Percentiles rank a stretch among this genome's conserved stretches.
Evolutionary conservation across 53 echinoderm and acorn worm genomes (phyloP).

Genomic region (Antedon mediterranea): DNA sequence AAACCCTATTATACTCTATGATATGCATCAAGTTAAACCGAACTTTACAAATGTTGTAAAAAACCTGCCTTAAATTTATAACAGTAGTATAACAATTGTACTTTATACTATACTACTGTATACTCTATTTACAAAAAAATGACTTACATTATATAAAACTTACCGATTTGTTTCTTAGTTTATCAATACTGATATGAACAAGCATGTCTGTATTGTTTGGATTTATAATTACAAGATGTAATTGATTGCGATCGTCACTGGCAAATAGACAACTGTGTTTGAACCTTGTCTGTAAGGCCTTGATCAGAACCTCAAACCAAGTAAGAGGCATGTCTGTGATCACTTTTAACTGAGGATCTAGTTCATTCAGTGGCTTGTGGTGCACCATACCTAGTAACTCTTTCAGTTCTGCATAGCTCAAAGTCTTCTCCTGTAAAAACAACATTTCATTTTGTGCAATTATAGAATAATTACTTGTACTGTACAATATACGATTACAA

Average conservation of each 20-base stretch:
- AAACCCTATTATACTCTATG: too few species aligned
- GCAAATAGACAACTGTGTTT: slow-evolving; percentile 25
- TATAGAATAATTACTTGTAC: background rate
- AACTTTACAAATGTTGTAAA: too few species aligned
- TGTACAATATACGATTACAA: background rate
- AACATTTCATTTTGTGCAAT: background rate
- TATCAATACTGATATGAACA: slow-evolving; percentile 72
- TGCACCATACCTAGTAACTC: slow-evolving; percentile 68
- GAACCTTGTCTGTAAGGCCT: slow-evolving; percentile 45
- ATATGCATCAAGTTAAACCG: too few species aligned
- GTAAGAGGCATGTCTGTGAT: slow-evolving; percentile 41
- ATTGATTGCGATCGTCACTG: slow-evolving; percentile 54
- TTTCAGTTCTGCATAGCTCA: slow-evolving; percentile 86
- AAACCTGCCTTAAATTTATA: too few species aligned
- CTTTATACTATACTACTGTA: too few species aligned
- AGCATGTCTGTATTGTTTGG: slow-evolving; percentile 58
- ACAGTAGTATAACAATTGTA: too few species aligned
- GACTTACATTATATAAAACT: too few species aligned
- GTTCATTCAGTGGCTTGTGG: slow-evolving; percentile 44
- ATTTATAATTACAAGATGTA: slow-evolving; percentile 66
- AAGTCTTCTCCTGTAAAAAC: slow-evolving; percentile 14
- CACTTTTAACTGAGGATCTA: slow-evolving; percentile 42
- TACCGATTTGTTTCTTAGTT: slow-evolving; percentile 45
- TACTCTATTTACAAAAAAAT: too few species aligned
- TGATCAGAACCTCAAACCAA: slow-evolving; percentile 72